Base-by-base conservation (phyloP, 92 coral and sea anemone species). In the Paragorgia papillata region DNA sequence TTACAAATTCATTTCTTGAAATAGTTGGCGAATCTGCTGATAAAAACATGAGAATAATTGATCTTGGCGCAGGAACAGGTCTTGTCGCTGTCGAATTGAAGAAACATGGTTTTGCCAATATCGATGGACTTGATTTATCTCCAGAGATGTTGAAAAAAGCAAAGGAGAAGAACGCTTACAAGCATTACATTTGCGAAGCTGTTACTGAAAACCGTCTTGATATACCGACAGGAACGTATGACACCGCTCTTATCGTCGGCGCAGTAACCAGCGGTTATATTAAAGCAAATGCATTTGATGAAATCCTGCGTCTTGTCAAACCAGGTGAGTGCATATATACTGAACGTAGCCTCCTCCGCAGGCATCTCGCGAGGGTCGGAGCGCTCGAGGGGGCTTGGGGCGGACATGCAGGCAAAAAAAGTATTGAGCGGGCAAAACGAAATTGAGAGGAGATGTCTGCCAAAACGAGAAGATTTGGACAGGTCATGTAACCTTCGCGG, bases 31-130 rank as follows among this genome's bases (percentile, higher is more conserved):
- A 63, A 13, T n/a, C n/a, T n/a, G 26, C 48, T 17, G 46, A 63
- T 26, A 63, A 63, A 25, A 39, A 39, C 28, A 14, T 63, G 28
- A 33, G 46, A n/a, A 63, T 63, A 14, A 33, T 63, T 33, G 70
- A 63, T 39, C 46, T 63, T 31, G 41, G 70, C 25, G 41, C 46
- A 33, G 70, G 70, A 18, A 63, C 70, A 26, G 70, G 70, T 63
- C 41, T 10, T 63, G 49, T 25, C 0, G 46, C 46, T 22, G 4
- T 31, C 0, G 27, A 19, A 20, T 31, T 63, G 7, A 39, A 24
- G 46, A 63, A 63, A 63, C 28, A 63, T 63, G 70, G 70, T 20
- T 63, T 31, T 35, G 35, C 70, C 20, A 63, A 63, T 35, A 35
- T 63, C 26, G 46, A 63, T 31, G 70, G 49, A 8, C 70, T 63